These are phyloP conservation scores for Nannospalax galili DNA, from an alignment of 2,113 vertebrate genomes.

Conservation along the genomic window DNA sequence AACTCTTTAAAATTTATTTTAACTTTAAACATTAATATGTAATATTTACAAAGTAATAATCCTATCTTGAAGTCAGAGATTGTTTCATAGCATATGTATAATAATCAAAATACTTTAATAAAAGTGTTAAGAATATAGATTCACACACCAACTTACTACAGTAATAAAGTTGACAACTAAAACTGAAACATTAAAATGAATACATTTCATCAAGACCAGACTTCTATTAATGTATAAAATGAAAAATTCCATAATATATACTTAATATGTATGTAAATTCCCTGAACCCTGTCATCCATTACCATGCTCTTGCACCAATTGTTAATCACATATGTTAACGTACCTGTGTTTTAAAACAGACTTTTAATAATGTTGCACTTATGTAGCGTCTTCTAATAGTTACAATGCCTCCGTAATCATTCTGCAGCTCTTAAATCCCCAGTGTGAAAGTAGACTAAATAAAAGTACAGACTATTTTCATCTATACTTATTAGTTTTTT, in stretches of 20 bases:
- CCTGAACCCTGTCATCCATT: neutral
- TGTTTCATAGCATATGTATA: constrained; percentile 1
- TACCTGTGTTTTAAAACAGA: too few species aligned
- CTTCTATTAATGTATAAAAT: constrained; percentile 15
- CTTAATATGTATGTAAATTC: neutral
- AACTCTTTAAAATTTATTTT: too few species aligned
- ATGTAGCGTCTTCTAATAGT: too few species aligned
- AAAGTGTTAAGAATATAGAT: constrained; percentile 48
- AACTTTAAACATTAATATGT: too few species aligned
- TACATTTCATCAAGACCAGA: neutral
- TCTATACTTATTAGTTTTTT: too few species aligned
- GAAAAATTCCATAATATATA: neutral
- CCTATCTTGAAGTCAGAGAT: constrained; percentile 71
- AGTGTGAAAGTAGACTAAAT: too few species aligned
- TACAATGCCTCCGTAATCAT: too few species aligned
- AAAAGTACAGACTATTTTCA: too few species aligned
- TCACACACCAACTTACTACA: constrained; percentile 21
- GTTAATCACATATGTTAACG: too few species aligned
- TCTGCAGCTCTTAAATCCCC: too few species aligned
- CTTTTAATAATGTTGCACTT: too few species aligned
- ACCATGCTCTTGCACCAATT: neutral
- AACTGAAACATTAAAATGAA: constrained; percentile 40
- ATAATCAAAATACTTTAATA: constrained; percentile 64
- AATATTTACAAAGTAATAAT: constrained; percentile 80
- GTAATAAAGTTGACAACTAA: constrained; percentile 39